Conservation (phyloP, 2,797 vertebrate genomes). For the Micropoecilia bifurca region DNA sequence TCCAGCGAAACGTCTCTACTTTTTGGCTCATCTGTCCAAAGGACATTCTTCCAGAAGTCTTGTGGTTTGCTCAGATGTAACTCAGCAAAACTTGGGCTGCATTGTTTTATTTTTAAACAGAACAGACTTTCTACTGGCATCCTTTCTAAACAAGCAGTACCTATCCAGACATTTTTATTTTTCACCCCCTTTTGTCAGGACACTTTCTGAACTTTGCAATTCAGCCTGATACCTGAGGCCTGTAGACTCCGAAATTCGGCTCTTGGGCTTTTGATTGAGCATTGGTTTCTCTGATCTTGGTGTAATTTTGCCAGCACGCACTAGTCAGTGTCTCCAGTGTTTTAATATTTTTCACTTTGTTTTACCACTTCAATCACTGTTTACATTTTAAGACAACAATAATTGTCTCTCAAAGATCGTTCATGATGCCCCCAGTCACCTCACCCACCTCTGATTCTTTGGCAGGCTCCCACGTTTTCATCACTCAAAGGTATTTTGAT, state of each 20-base stretch:
- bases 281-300: not conserved
- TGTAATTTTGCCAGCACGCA: not conserved
- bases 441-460: not conserved
- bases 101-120: not conserved
- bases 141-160: not conserved
- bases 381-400: not conserved
- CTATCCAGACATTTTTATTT: not conserved
- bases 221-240: not conserved
- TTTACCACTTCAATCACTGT: not conserved
- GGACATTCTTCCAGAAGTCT: not conserved
- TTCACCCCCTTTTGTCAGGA: not conserved
- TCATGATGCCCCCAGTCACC: not conserved
- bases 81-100: not conserved
- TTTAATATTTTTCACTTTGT: not conserved
- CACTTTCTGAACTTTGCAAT: not conserved
- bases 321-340: not conserved
- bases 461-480: not conserved
- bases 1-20: not conserved
- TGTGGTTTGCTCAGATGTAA: conserved; percentile 3
- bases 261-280: not conserved
- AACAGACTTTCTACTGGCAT: not conserved
- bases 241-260: not conserved
- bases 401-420: not conserved
- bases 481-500: not conserved
- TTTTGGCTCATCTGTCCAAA: not conserved